Evolutionary conservation across 2,113 vertebrate species (phyloP).

Genomic region (Dasypus novemcinctus): DNA sequence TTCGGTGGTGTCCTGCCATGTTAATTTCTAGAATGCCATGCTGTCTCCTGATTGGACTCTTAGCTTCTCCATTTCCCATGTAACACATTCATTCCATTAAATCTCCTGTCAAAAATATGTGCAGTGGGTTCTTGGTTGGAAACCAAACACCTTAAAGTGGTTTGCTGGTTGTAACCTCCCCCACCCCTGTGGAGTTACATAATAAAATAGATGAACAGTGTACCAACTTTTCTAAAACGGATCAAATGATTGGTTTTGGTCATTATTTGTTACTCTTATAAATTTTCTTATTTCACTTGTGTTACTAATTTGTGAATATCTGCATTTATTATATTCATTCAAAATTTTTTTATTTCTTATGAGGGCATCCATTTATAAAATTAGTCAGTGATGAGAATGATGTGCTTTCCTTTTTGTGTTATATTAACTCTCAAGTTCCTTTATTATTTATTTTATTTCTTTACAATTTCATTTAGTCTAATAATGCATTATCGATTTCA

Average conservation of each 20-base stretch:
- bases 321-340: background rate
- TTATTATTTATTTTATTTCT: background rate
- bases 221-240: background rate
- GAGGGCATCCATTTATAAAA: background rate
- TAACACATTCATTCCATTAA: background rate
- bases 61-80: background rate
- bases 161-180: background rate
- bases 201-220: background rate
- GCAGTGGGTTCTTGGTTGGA: background rate
- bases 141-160: background rate
- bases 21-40: background rate
- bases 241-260: background rate
- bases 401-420: background rate
- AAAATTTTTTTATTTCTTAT: background rate
- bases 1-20: background rate
- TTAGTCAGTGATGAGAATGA: background rate
- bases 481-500: background rate
- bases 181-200: too few species aligned
- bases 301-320: background rate
- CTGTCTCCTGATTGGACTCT: background rate
- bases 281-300: background rate
- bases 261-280: background rate
- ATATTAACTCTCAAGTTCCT: background rate
- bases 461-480: background rate
- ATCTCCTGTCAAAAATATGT: background rate